These are phyloP conservation scores for Sminthurinus signatus DNA, from an alignment of 1,140 invertebrate genomes.

Conservation along the genomic window DNA sequence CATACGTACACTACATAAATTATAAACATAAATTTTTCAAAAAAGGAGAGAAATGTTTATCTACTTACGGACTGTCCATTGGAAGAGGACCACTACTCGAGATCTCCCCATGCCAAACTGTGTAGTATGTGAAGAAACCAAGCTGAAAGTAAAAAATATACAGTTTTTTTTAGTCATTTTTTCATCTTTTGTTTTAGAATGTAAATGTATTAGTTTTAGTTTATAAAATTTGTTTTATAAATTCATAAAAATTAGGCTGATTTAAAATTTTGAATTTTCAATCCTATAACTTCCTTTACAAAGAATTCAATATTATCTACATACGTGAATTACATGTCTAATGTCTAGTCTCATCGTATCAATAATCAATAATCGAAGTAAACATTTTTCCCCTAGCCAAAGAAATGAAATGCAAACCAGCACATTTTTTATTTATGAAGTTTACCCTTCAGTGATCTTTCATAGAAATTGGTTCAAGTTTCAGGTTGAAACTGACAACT, in stretches of 20 bases:
- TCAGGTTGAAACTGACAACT: too few relatives aligned
- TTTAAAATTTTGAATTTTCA: neutral
- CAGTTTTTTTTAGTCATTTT: neutral
- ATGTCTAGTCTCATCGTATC: too few relatives aligned
- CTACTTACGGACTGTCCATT: conserved; percentile 79
- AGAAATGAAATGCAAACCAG: too few relatives aligned
- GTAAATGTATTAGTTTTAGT: neutral
- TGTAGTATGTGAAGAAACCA: conserved; percentile 87
- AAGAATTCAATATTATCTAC: neutral
- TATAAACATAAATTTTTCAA: too few relatives aligned
- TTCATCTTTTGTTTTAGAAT: neutral
- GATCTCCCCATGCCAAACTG: conserved; percentile 68
- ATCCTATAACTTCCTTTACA: neutral
- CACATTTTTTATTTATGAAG: too few relatives aligned
- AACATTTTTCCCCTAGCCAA: too few relatives aligned
- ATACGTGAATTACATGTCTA: neutral
- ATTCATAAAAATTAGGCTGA: neutral
- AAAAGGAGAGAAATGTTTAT: too few relatives aligned
- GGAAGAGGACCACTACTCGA: conserved; percentile 83
- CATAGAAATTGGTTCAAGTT: too few relatives aligned
- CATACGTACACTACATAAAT: too few relatives aligned
- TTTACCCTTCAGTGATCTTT: too few relatives aligned
- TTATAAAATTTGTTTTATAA: neutral
- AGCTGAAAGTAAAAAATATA: conserved; percentile 57
- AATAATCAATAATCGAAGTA: too few relatives aligned